phyloP scores from a whole-genome alignment of 2,113 vertebrate species.

The Meles meles region DNA sequence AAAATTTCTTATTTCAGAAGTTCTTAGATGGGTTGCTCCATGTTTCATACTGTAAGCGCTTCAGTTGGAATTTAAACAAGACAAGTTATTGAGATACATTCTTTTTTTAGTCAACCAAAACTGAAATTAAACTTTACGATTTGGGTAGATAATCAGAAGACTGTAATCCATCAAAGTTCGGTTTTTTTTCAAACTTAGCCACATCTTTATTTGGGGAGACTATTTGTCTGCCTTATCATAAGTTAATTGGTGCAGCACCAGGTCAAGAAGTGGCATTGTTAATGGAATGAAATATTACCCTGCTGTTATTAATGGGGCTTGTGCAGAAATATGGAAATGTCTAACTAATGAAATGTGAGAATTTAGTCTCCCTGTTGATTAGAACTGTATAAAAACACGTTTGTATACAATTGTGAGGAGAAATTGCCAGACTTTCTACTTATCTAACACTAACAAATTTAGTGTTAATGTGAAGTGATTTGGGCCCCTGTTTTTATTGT shows the following conservation, averaged over 20 bases:
- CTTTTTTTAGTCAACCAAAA: slow-evolving; percentile 35
- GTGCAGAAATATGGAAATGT: neutral
- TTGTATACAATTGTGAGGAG: neutral
- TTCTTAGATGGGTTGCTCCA: neutral
- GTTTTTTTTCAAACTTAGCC: neutral
- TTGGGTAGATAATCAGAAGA: slow-evolving; percentile 5
- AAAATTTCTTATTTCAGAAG: neutral
- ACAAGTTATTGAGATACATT: neutral
- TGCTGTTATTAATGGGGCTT: neutral
- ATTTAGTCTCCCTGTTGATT: neutral
- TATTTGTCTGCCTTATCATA: neutral
- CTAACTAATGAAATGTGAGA: neutral
- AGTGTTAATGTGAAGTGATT: neutral
- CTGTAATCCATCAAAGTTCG: neutral
- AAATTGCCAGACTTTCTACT: neutral
- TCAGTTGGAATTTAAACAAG: slow-evolving; percentile 1
- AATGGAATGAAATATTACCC: neutral
- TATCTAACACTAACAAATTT: too few relatives aligned
- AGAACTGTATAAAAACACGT: neutral
- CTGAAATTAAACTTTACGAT: slow-evolving; percentile 15
- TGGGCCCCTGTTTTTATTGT: neutral
- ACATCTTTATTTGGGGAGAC: neutral
- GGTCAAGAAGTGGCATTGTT: neutral
- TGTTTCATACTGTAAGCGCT: neutral
- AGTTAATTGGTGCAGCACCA: neutral